Evolutionary conservation across 2,113 vertebrate species (phyloP).

Genomic region (Pteropus alecto): DNA sequence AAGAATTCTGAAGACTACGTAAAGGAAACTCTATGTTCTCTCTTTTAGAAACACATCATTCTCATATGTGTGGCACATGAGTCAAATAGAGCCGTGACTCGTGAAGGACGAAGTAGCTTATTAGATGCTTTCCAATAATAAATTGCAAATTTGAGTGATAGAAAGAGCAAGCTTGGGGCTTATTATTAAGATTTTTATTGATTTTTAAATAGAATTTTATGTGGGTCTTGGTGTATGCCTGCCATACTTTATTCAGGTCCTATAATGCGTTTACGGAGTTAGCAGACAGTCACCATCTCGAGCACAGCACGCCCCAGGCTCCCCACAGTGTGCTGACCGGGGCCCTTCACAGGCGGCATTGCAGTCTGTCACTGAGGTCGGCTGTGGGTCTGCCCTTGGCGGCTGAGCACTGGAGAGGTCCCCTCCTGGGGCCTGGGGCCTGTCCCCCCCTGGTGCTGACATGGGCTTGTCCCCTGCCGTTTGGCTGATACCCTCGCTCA

Average conservation of each 20-base stretch:
- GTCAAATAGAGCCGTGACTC: too few relatives aligned
- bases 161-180: background rate
- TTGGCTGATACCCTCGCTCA: background rate
- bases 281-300: fast-evolving
- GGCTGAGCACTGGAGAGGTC: too few relatives aligned
- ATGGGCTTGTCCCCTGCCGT: too few relatives aligned
- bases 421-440: background rate
- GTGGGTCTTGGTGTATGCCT: background rate
- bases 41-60: background rate
- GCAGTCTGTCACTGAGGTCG: background rate
- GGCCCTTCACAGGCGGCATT: too few relatives aligned
- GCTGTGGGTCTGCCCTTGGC: background rate
- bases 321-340: too few relatives aligned
- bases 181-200: background rate
- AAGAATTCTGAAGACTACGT: background rate
- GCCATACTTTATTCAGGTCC: background rate
- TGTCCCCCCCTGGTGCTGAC: too few relatives aligned
- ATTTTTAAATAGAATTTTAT: background rate
- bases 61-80: fast-evolving
- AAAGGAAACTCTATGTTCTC: background rate
- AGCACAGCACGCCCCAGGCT: too few relatives aligned
- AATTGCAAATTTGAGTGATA: background rate
- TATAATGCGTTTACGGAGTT: background rate
- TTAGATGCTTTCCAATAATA: background rate
- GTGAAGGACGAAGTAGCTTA: background rate